Percentiles rank a stretch among this genome's conserved stretches.
phyloP scores from a whole-genome alignment of 2,797 vertebrate genomes.

The Melanotaenia trifasciata region DNA sequence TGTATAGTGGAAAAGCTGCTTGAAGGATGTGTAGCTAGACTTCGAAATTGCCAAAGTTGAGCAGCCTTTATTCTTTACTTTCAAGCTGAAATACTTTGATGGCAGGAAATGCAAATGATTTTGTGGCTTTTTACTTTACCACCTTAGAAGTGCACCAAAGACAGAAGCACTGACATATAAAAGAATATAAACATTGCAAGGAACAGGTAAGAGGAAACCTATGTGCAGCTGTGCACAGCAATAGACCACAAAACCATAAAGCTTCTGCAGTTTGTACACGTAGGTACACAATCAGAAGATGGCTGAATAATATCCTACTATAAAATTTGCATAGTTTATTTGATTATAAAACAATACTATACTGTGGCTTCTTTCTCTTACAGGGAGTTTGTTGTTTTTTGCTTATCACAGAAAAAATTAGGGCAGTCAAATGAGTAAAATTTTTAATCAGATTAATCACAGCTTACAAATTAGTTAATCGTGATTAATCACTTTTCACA shows the following conservation, averaged over 20 bases:
- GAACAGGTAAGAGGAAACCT: neutral
- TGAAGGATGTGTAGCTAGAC: neutral
- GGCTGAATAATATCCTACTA: slow-evolving; percentile 40
- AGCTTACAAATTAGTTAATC: too few relatives aligned
- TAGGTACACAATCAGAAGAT: slow-evolving; percentile 18
- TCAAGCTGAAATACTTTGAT: slow-evolving; percentile 22
- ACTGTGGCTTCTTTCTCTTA: slow-evolving; percentile 25
- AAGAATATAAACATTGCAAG: neutral
- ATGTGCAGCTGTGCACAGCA: slow-evolving; percentile 36
- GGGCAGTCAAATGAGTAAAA: neutral
- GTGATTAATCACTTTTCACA: too few relatives aligned
- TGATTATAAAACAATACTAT: slow-evolving; percentile 38
- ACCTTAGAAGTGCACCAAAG: neutral
- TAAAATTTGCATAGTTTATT: slow-evolving; percentile 33
- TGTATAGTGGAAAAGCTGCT: slow-evolving; percentile 13
- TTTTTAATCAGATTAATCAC: too few relatives aligned
- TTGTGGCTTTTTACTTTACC: neutral
- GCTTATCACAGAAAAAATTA: neutral
- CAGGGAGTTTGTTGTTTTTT: slow-evolving; percentile 9
- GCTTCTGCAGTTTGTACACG: slow-evolving; percentile 33
- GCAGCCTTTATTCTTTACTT: slow-evolving; percentile 8
- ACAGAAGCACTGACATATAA: slow-evolving; percentile 4
- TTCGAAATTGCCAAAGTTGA: slow-evolving; percentile 7
- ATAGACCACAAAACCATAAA: slow-evolving; percentile 14
- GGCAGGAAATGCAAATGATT: slow-evolving; percentile 10